These are phyloP conservation scores for Andrena fulva DNA, from an alignment of 2,888 invertebrate species.

Conservation along the genomic window DNA sequence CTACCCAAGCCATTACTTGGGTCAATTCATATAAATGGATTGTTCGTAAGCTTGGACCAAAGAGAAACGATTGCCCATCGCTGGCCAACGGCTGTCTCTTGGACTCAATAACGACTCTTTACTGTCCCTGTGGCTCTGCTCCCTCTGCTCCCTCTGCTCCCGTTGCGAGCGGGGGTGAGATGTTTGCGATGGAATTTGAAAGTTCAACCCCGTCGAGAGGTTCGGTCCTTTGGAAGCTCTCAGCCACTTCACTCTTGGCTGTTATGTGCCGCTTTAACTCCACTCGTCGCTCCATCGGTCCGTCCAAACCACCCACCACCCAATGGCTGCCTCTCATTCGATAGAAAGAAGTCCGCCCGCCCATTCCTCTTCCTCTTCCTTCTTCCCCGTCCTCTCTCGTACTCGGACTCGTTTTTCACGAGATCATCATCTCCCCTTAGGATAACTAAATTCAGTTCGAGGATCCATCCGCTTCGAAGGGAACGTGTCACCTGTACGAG, in stretches of 20 bases:
- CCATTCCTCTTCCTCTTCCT: slow-evolving; percentile 8
- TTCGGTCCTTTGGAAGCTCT: slow-evolving; percentile 66
- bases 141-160: neutral
- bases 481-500: neutral
- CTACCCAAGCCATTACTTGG: too few relatives aligned
- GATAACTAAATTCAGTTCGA: slow-evolving; percentile 21
- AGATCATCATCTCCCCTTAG: neutral
- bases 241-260: slow-evolving; percentile 64
- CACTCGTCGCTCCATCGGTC: slow-evolving; percentile 46
- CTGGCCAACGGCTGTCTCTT: slow-evolving; percentile 36
- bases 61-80: slow-evolving; percentile 21
- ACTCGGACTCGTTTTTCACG: neutral
- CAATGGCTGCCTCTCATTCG: slow-evolving; percentile 6
- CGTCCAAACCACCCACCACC: slow-evolving; percentile 32
- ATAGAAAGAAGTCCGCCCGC: slow-evolving; percentile 33
- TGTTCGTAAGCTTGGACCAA: neutral
- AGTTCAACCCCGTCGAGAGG: slow-evolving; percentile 66
- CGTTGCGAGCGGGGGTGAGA: slow-evolving; percentile 50
- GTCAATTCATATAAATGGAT: neutral
- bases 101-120: slow-evolving; percentile 29
- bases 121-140: slow-evolving; percentile 17
- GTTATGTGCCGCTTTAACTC: slow-evolving; percentile 68
- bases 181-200: slow-evolving; percentile 73
- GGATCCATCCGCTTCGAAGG: neutral
- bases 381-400: slow-evolving; percentile 1